phyloP scores from a whole-genome alignment of 2,113 vertebrate species.

The Melierax canorus region DNA sequence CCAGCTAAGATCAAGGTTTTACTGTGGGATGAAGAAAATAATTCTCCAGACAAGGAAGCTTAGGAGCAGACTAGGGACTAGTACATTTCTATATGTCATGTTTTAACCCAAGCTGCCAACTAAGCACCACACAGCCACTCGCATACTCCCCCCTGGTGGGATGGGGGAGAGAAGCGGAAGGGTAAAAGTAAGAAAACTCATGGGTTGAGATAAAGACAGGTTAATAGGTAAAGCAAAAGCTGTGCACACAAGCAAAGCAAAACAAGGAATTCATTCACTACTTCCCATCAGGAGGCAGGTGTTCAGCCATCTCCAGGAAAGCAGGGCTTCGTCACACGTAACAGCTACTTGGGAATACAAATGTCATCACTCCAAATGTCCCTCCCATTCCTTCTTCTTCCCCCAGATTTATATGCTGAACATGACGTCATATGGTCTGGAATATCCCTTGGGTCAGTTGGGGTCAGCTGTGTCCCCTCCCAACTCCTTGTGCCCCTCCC shows the following conservation, averaged over 20 bases:
- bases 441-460: no score
- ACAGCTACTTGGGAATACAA: neutral
- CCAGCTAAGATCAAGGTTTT: neutral
- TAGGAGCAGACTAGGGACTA: neutral
- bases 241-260: rapidly evolving
- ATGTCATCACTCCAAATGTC: rapidly evolving
- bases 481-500: neutral
- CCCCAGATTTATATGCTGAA: no score
- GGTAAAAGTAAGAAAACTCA: neutral
- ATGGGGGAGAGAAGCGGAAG: neutral
- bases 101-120: neutral
- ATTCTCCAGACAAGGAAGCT: neutral
- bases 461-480: neutral
- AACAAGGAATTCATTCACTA: neutral
- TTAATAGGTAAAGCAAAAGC: neutral
- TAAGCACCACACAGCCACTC: rapidly evolving
- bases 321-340: rapidly evolving
- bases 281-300: neutral
- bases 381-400: rapidly evolving
- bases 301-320: neutral
- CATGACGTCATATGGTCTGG: no score
- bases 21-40: neutral
- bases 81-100: rapidly evolving
- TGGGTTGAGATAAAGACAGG: neutral
- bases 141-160: rapidly evolving